A percentile compares a stretch with the other conserved stretches of the same genome.
Conservation (phyloP, 2,797 vertebrate species). For the Clarias platycephalus region DNA sequence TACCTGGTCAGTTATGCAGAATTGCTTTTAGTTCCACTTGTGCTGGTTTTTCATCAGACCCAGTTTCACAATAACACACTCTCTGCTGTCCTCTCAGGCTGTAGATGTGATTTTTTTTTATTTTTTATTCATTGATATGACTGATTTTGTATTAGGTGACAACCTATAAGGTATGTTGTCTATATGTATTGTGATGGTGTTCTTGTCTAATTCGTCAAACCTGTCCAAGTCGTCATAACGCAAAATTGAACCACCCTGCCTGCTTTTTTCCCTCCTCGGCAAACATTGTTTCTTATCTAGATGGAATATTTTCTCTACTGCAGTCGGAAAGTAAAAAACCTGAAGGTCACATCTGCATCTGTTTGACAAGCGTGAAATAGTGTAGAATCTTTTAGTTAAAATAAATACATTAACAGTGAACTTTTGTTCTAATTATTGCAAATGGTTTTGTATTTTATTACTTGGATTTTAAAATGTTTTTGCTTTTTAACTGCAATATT, state of each 20-base stretch:
- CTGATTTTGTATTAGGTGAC: conserved; percentile 16
- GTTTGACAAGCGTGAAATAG: conserved; percentile 28
- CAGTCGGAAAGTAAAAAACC: conserved; percentile 12
- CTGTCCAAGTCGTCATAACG: conserved; percentile 22
- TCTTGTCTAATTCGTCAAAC: neutral
- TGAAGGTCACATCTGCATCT: neutral
- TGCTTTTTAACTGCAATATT: conserved; percentile 62
- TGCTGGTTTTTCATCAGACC: conserved; percentile 24
- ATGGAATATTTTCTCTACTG: conserved; percentile 33
- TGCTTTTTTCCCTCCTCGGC: neutral
- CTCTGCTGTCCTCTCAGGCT: conserved; percentile 31
- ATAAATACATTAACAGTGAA: conserved; percentile 28
- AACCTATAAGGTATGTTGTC: conserved; percentile 27
- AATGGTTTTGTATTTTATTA: conserved; percentile 45
- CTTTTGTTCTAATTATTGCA: conserved; percentile 16
- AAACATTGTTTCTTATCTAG: conserved; percentile 29
- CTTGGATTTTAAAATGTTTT: conserved; percentile 47
- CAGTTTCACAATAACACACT: conserved; percentile 12
- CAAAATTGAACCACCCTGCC: conserved; percentile 16
- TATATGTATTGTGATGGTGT: conserved; percentile 41
- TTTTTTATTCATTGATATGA: conserved; percentile 9
- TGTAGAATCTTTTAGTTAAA: conserved; percentile 21
- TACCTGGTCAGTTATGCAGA: conserved; percentile 30
- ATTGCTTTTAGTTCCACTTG: conserved; percentile 36
- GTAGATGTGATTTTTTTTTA: neutral